Base-by-base conservation (phyloP, 1,140 invertebrate genomes). In the Brachionus rubens region DNA sequence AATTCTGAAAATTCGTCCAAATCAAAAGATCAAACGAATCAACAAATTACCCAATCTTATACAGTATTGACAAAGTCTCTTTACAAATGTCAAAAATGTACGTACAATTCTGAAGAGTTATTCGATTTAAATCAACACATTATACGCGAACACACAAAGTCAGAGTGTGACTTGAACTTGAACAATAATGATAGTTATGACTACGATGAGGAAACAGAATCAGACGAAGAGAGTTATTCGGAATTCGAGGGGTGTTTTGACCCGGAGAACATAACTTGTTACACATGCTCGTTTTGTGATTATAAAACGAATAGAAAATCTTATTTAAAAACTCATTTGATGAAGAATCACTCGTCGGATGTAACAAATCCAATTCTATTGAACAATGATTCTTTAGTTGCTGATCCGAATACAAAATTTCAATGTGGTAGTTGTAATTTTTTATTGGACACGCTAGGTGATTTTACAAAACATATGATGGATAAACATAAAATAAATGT, bases 1-100 rank as follows among this genome's bases (percentile, higher is more conserved):
- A 26, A 65, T 19, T 43, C 16, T 43, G 40, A 24, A 12, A 65
- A 65, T 30, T 12, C 26, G 12, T 14, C 3, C 19, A 16, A 19
- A 5, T 9, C 33, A 43, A 41, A 41, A 43, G 59, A 19, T 21
- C 14, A 10, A 43, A 41, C 19, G 9, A 36, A 21, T 5, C 26
- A 65, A 41, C 54, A 59, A 59, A 36, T 59, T 16, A 36, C 54
- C 5, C 59, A 65, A n/a, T 65, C 40, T 0, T 65, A 41, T 43
- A 65, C 59, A 43, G 59, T 65, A 43, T 43, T 65, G 4, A 65
- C 59, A 14, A 65, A 65, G 24, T 65, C 16, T 26, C 26, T 65
- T 36, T 65, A 43, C 24, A 65, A 65, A 65, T 65, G 59, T 41
- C 59, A 65, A 65, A 65, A 65, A 46, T 65, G 59, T 43, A 14